phyloP scores from a whole-genome alignment of 2,888 invertebrate species.

The Cotesia congregata region DNA sequence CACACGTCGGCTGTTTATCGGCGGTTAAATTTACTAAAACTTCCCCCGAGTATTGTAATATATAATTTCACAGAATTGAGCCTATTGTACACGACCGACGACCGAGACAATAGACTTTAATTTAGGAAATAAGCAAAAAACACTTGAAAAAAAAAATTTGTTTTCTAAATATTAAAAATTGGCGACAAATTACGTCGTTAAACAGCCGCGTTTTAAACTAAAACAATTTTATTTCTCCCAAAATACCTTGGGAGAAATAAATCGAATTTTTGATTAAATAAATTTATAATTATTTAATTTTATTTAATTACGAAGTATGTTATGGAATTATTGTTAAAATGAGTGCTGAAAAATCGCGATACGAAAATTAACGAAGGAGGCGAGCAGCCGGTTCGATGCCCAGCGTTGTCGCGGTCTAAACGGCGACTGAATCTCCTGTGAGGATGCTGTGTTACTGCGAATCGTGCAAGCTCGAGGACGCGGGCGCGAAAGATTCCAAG shows the following conservation, averaged over 20 bases:
- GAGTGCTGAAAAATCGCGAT: slow-evolving; percentile 6
- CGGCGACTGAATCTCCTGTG: slow-evolving; percentile 66
- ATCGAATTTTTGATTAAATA: background rate
- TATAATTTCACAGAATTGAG: background rate
- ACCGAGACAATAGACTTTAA: background rate
- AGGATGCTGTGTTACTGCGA: slow-evolving; percentile 63
- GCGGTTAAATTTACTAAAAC: slow-evolving; percentile 16
- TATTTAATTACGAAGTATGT: background rate
- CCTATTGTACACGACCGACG: slow-evolving; percentile 9
- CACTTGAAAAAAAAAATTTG: background rate
- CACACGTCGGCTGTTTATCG: slow-evolving; percentile 12
- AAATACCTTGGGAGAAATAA: background rate
- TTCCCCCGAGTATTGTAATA: background rate
- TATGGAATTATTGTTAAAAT: background rate
- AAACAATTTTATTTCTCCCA: background rate
- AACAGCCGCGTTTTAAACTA: slow-evolving; percentile 5
- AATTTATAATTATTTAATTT: background rate
- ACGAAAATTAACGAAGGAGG: slow-evolving; percentile 14
- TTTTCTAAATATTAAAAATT: background rate
- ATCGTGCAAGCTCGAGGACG: slow-evolving; percentile 49
- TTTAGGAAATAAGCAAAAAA: background rate
- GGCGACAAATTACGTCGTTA: background rate
- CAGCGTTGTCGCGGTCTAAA: slow-evolving; percentile 67
- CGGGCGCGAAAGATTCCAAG: slow-evolving; percentile 38
- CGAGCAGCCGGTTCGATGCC: slow-evolving; percentile 54